Conservation (phyloP, 2,113 vertebrate species). For the Gobio gobio region DNA sequence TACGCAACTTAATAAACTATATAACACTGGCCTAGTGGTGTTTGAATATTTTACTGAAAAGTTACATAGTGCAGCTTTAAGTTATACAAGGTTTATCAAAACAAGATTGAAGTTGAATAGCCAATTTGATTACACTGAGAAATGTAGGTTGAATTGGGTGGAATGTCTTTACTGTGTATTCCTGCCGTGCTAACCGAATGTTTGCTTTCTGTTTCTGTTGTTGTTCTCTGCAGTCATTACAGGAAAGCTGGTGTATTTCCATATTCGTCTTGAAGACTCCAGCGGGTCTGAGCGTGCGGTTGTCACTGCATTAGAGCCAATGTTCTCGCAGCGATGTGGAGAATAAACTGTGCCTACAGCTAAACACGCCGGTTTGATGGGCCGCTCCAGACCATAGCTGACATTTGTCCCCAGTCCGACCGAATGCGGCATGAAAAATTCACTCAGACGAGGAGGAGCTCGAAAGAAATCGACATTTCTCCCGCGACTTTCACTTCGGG, state of each 20-base stretch:
- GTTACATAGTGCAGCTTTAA: too few species aligned
- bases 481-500: slow-evolving; percentile 85
- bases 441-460: slow-evolving; percentile 81
- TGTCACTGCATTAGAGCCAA: neutral
- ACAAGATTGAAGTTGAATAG: too few species aligned
- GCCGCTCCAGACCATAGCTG: slow-evolving; percentile 83
- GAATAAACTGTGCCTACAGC: slow-evolving; percentile 67
- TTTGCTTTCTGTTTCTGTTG: slow-evolving; percentile 66
- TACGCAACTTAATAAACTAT: too few species aligned
- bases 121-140: too few species aligned
- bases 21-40: too few species aligned
- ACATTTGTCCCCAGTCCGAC: slow-evolving; percentile 92
- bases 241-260: slow-evolving; percentile 76
- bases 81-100: too few species aligned
- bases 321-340: slow-evolving; percentile 52
- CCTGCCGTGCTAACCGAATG: neutral
- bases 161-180: neutral
- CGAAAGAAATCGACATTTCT: slow-evolving; percentile 84
- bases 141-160: neutral
- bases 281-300: slow-evolving; percentile 72
- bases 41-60: too few species aligned
- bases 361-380: slow-evolving; percentile 78
- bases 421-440: slow-evolving; percentile 91
- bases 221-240: slow-evolving; percentile 6
- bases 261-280: slow-evolving; percentile 76